Base-by-base conservation (phyloP, 2,888 invertebrate genomes). In the Ormia ochracea region DNA sequence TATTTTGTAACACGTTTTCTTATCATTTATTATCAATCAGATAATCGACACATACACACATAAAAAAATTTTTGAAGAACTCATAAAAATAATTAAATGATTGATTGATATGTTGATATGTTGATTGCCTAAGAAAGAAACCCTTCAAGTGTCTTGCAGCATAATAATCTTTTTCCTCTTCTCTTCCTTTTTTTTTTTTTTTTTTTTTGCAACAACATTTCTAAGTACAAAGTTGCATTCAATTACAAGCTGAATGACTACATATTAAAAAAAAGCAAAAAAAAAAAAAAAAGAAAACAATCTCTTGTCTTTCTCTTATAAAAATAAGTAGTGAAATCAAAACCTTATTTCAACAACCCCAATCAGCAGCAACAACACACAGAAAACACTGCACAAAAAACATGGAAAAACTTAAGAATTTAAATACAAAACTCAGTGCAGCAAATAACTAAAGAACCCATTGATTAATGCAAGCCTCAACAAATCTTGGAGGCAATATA, bases 101-200 rank as follows among this genome's bases (percentile, higher is more conserved):
- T 74, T 74, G 72, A 72, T 72, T 72, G 72, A 72, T 61, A 33
- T 72, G 61, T 72, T 70, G 70, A n/a, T n/a, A n/a, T n/a, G n/a
- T n/a, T 68, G 33, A 56, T 56, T 56, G 69, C 54, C 38, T 63
- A 48, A 58, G 31, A 28, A 83, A 81, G 87, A 88, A 88, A 86
- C 87, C 87, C 87, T 86, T 86, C 87, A 88, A 88, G 87, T 88
- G 87, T 85, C 85, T 86, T 84, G 43, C 26, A 56, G 45, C 48
- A 45, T 56, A 56, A 56, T 54, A 73, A n/a, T n/a, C n/a, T n/a
- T n/a, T n/a, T n/a, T n/a, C n/a, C n/a, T 43, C 36, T 48, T 56
- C 50, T 31, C 23, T 66, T 74, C 58, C 23, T 45, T 28, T 76
- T 59, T 68, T 52, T 26, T 33, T 45, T 17, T 75, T 78, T 82